Conservation (phyloP, 2,888 invertebrate genomes). For the Pediacus dermestoides region DNA sequence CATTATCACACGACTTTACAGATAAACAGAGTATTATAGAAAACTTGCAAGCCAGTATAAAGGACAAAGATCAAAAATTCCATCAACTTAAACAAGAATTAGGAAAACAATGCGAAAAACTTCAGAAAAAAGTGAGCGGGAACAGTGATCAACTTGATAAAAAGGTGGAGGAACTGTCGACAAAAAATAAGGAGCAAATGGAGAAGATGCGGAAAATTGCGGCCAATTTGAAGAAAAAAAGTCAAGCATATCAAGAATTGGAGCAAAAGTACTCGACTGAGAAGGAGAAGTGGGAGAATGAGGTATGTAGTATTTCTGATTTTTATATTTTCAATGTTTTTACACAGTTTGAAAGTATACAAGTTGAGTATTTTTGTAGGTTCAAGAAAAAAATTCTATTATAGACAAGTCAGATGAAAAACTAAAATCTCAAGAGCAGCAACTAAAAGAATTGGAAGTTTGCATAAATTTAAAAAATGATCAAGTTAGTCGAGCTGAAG, state of each 20-base stretch:
- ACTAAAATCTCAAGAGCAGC: conserved; percentile 12
- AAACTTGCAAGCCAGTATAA: conserved; percentile 48
- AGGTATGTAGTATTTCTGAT: no score
- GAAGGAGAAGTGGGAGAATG: conserved; percentile 41
- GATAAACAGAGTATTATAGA: conserved; percentile 40
- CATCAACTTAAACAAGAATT: conserved; percentile 43
- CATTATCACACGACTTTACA: conserved; percentile 44
- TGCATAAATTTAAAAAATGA: conserved; percentile 4
- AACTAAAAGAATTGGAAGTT: conserved; percentile 24
- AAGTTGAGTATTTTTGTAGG: no score
- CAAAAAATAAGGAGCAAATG: conserved; percentile 64
- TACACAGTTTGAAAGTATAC: no score
- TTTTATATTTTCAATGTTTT: no score
- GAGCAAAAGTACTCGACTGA: conserved; percentile 50
- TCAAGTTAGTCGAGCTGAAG: conserved; percentile 45
- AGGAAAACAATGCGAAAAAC: conserved; percentile 41
- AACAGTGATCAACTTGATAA: conserved; percentile 42
- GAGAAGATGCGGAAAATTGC: conserved; percentile 79
- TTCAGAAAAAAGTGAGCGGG: conserved; percentile 44
- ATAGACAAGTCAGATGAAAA: conserved; percentile 1
- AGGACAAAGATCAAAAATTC: conserved; percentile 49
- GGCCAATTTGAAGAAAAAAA: conserved; percentile 71
- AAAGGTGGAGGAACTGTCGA: conserved; percentile 53
- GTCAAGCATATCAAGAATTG: conserved; percentile 60
- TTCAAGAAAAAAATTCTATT: no score